Percentiles rank a stretch among this genome's conserved stretches.
These are phyloP conservation scores for Aphis craccivora DNA, from an alignment of 1,140 invertebrate genomes.

Conservation along the genomic window DNA sequence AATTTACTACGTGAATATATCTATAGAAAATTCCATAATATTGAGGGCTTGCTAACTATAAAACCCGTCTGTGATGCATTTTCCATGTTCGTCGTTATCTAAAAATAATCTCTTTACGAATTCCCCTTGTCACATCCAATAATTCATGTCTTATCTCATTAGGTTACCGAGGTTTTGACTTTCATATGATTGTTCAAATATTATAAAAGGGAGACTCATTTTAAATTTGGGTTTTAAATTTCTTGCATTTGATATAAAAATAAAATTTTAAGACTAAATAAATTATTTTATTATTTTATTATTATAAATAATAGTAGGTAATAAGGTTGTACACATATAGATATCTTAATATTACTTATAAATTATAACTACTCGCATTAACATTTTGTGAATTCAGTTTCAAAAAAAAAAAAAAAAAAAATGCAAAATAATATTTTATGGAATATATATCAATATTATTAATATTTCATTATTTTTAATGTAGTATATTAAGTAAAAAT, in stretches of 20 bases:
- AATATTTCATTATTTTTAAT: not conserved
- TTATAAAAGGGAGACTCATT: not conserved
- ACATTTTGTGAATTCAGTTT: not conserved
- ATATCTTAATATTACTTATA: not conserved
- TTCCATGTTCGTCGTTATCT: constrained; percentile 21
- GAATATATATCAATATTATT: too few species aligned
- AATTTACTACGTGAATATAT: not conserved
- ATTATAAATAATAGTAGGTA: not conserved
- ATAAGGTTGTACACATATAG: not conserved
- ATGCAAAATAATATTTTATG: too few species aligned
- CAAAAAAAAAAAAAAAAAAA: not conserved
- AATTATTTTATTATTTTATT: too few species aligned
- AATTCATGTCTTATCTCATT: constrained; percentile 31
- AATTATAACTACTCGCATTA: not conserved
- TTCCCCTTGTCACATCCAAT: not conserved
- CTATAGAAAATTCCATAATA: not conserved
- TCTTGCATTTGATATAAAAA: not conserved
- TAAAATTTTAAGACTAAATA: not conserved
- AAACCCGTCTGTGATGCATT: constrained; percentile 14
- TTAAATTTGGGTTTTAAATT: not conserved
- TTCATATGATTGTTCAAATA: constrained; percentile 1
- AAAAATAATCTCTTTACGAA: constrained; percentile 14
- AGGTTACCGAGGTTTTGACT: not conserved
- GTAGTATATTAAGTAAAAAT: not conserved
- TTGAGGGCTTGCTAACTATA: not conserved